Percentiles rank a stretch among this genome's conserved stretches.
Evolutionary conservation across 1,140 invertebrate species (phyloP).

Genomic region (Venturia canescens): DNA sequence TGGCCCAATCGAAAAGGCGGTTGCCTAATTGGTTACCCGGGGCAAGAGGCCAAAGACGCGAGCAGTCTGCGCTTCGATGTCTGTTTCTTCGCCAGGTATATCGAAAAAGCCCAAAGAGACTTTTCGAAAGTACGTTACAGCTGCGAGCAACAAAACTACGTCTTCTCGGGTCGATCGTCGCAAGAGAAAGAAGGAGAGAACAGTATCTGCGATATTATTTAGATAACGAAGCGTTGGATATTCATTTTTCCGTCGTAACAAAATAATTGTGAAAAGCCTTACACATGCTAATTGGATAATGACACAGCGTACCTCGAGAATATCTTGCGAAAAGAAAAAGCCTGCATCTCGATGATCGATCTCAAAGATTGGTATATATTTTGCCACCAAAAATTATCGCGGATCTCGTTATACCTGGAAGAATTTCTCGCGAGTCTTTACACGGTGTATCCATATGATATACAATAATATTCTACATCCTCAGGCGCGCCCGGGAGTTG

Average conservation of each 20-base stretch:
- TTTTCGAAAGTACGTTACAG: not conserved
- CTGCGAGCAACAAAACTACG: not conserved
- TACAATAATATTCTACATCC: constrained; percentile 39
- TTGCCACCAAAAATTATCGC: constrained; percentile 14
- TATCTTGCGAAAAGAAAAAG: not conserved
- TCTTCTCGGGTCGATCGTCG: not conserved
- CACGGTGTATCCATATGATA: constrained; percentile 4
- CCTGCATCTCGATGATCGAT: not conserved
- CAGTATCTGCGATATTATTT: not conserved
- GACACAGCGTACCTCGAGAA: not conserved
- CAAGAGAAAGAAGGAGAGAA: not conserved
- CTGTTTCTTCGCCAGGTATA: constrained; percentile 7
- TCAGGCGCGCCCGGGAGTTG: constrained; percentile 34
- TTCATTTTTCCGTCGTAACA: not conserved
- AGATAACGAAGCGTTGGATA: not conserved
- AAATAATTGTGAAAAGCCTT: not conserved
- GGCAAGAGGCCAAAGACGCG: constrained; percentile 29
- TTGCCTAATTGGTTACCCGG: constrained; percentile 46
- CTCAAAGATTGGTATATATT: not conserved
- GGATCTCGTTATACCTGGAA: constrained; percentile 8
- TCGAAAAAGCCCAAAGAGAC: not conserved
- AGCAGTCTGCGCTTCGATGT: constrained; percentile 23
- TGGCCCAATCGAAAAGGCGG: constrained; percentile 32
- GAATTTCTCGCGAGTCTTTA: not conserved
- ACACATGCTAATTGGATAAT: constrained; percentile 29